Evolutionary conservation across 1,140 invertebrate genomes (phyloP), one percentile per base, ranked within the genome.

Genomic region (Sinella curviseta): DNA sequence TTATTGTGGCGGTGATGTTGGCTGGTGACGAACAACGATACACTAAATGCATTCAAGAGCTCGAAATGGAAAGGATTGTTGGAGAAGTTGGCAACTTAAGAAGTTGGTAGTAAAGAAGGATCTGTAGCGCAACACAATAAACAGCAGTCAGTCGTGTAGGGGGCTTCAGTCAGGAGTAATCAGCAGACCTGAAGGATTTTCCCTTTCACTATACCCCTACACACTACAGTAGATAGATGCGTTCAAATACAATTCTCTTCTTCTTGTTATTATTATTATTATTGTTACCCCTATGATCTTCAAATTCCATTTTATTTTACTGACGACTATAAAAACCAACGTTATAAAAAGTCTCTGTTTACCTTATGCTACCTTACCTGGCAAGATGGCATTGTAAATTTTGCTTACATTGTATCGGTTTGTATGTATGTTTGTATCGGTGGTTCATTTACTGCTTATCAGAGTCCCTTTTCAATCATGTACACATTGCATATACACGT

Each of bases 41-140:
- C 28, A 30, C 31, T 31, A n/a, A 70, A 33, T 70, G 65, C 65
- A 17, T 12, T 70, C 31, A 70, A n/a, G 65, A 70, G 65, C 31
- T 70, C 65, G 65, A 70, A 70, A 70, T 70, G 65, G 65, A 70
- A 70, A 70, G 65, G 65, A 70, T 70, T 60, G 12, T 60, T 60
- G 24, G 39, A 8, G 39, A 48, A 48, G 20, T n/a, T n/a, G 20
- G 39, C 39, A 48, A 48, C n/a, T n/a, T n/a, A n/a, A n/a, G n/a
- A n/a, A n/a, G n/a, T n/a, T n/a, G n/a, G n/a, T n/a, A n/a, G n/a
- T n/a, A n/a, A n/a, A n/a, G n/a, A n/a, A n/a, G n/a, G n/a, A n/a
- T n/a, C n/a, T n/a, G n/a, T n/a, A n/a, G n/a, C n/a, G n/a, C n/a
- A n/a, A 20, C 39, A 48, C 39, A 48, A 48, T 48, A 48, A 48